A percentile compares a stretch with the other conserved stretches of the same genome.
These are phyloP conservation scores for Gari tellinella DNA, from an alignment of 2,888 invertebrate species.

Conservation along the genomic window DNA sequence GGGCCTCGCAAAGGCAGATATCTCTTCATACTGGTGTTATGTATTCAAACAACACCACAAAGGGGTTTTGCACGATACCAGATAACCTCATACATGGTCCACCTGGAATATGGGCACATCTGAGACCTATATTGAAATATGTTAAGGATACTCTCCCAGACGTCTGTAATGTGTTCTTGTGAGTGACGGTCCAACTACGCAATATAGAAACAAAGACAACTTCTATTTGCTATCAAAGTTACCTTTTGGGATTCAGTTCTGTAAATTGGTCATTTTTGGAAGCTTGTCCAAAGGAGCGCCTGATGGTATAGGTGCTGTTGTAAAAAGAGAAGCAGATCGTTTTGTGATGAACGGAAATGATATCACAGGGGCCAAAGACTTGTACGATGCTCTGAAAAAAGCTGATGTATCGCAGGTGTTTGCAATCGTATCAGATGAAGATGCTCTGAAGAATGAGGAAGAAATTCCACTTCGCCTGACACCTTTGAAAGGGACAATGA, in stretches of 20 bases:
- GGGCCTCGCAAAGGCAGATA: conserved; percentile 9
- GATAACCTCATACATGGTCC: conserved; percentile 1
- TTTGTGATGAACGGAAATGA: too few relatives aligned
- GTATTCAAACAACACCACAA: not conserved
- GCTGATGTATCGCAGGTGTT: too few relatives aligned
- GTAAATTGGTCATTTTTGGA: conserved; percentile 2
- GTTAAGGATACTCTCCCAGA: not conserved
- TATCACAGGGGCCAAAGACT: too few relatives aligned
- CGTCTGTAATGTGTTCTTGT: not conserved
- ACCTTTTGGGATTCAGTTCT: not conserved
- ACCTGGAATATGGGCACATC: conserved; percentile 7
- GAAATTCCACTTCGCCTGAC: too few relatives aligned
- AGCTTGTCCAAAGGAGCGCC: conserved; percentile 6
- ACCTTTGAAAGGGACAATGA: too few relatives aligned
- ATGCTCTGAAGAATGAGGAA: too few relatives aligned
- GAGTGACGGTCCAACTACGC: conserved; percentile 3
- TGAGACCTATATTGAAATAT: not conserved
- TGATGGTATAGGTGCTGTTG: conserved; percentile 2
- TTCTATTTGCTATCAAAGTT: not conserved
- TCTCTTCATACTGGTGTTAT: not conserved
- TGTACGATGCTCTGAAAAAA: too few relatives aligned
- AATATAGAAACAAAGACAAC: conserved; percentile 5
- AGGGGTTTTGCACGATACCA: not conserved
- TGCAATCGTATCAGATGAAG: too few relatives aligned
- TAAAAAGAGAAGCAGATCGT: too few relatives aligned